Conservation (phyloP, 1,140 invertebrate species). For the Drosophila elegans region DNA sequence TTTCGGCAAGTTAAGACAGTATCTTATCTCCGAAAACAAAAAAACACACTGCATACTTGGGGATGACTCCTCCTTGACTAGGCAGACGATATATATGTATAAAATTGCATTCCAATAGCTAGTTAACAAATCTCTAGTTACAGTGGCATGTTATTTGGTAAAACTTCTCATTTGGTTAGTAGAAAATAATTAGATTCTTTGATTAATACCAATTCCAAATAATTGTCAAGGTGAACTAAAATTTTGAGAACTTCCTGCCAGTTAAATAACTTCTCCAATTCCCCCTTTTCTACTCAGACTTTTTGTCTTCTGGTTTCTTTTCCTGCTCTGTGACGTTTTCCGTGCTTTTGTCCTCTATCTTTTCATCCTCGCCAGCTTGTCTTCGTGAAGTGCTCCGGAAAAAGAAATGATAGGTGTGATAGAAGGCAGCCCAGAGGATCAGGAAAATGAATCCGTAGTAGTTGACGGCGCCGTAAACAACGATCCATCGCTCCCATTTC, state of each 20-base stretch:
- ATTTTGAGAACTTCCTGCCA: constrained; percentile 14
- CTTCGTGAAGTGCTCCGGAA: neutral
- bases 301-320: constrained; percentile 25
- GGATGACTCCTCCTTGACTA: constrained; percentile 43
- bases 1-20: constrained; percentile 18
- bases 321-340: neutral
- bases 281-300: constrained; percentile 19
- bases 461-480: constrained; percentile 87
- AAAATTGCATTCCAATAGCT: constrained; percentile 28
- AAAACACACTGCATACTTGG: constrained; percentile 19
- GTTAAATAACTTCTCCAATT: too few relatives aligned
- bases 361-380: constrained; percentile 4
- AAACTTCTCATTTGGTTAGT: constrained; percentile 48
- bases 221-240: constrained; percentile 28
- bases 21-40: constrained; percentile 20
- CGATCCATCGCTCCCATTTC: constrained; percentile 88
- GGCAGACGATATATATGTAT: constrained; percentile 38
- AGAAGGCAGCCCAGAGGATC: constrained; percentile 85
- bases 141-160: constrained; percentile 43
- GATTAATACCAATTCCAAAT: constrained; percentile 17
- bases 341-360: neutral
- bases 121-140: constrained; percentile 43
- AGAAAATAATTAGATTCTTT: constrained; percentile 4
- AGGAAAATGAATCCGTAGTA: constrained; percentile 89
- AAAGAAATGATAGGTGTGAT: constrained; percentile 37